Conservation (phyloP, 2,797 vertebrate genomes). For the Paedocypris micromegethes region DNA sequence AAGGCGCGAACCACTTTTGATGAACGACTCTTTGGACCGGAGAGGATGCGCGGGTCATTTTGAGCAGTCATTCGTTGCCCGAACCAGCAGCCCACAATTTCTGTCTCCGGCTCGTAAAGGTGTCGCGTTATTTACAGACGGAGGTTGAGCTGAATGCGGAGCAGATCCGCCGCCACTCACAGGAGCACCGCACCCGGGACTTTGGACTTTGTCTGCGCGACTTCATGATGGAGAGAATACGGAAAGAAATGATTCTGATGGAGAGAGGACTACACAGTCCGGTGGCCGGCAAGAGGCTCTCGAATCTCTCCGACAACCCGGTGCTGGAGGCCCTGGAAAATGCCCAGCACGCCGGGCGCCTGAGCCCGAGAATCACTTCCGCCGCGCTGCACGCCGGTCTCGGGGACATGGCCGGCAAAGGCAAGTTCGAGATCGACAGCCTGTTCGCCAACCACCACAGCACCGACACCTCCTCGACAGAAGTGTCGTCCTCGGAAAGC, state of each 20-base stretch:
- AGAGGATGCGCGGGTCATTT: slow-evolving; percentile 93
- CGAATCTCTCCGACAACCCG: slow-evolving; percentile 85
- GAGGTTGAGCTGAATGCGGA: slow-evolving; percentile 88
- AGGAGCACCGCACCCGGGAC: slow-evolving; percentile 79
- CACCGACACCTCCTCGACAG: slow-evolving; percentile 80
- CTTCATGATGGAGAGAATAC: slow-evolving; percentile 98
- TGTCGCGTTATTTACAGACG: slow-evolving; percentile 84
- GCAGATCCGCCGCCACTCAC: slow-evolving; percentile 87
- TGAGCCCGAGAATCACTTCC: slow-evolving; percentile 93
- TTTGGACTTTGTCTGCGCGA: slow-evolving; percentile 75
- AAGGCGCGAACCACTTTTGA: slow-evolving; percentile 84
- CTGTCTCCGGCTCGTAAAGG: slow-evolving; percentile 83
- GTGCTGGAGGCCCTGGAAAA: slow-evolving; percentile 99
- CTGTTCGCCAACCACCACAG: slow-evolving; percentile 86
- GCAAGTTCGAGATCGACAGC: slow-evolving; percentile 98
- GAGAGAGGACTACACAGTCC: slow-evolving; percentile 97
- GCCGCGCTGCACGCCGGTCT: slow-evolving; percentile 87
- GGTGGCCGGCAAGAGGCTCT: slow-evolving; percentile 87
- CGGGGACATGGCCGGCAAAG: slow-evolving; percentile 88
- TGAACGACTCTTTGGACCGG: slow-evolving; percentile 93
- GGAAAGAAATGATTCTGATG: slow-evolving; percentile 99
- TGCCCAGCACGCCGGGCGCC: slow-evolving; percentile 91
- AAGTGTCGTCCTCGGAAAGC: slow-evolving; percentile 83
- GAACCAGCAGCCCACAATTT: slow-evolving; percentile 84
- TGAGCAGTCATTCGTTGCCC: slow-evolving; percentile 92